phyloP scores from a whole-genome alignment of 2,888 invertebrate genomes.

The Apamea crenata region DNA sequence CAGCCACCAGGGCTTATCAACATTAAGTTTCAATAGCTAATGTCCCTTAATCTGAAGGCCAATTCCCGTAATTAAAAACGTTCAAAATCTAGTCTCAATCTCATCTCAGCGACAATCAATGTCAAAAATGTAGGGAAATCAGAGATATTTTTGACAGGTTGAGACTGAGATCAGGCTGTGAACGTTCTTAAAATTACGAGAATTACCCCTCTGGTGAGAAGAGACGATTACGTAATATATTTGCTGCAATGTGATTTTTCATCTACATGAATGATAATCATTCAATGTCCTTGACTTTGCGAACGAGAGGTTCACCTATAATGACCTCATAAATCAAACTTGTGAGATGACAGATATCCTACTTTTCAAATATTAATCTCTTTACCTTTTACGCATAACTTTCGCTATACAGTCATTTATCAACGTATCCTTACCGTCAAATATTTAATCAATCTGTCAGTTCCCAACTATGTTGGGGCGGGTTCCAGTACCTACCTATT shows the following conservation, averaged over 20 bases:
- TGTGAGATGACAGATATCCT: constrained; percentile 4
- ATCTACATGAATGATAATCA: background rate
- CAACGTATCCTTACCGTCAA: background rate
- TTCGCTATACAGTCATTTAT: constrained; percentile 4
- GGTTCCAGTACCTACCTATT: background rate
- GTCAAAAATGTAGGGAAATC: too few relatives aligned
- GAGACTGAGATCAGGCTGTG: too few relatives aligned
- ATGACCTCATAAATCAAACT: constrained; percentile 37
- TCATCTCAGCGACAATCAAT: too few relatives aligned
- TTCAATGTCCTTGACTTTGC: background rate
- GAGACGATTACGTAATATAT: too few relatives aligned
- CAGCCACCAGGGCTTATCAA: too few relatives aligned
- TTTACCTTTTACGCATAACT: constrained; percentile 1
- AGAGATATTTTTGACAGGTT: too few relatives aligned
- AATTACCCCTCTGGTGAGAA: too few relatives aligned
- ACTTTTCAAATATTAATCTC: constrained; percentile 17
- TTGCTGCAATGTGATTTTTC: background rate
- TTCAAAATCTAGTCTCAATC: too few relatives aligned
- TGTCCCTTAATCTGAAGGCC: too few relatives aligned
- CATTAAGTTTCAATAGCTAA: too few relatives aligned
- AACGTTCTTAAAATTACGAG: too few relatives aligned
- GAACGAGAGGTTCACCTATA: background rate
- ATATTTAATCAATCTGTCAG: background rate
- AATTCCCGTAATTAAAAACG: too few relatives aligned
- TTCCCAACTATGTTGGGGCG: background rate